Evolutionary conservation across 2,888 invertebrate genomes (phyloP).

Genomic region (Acheta domesticus): DNA sequence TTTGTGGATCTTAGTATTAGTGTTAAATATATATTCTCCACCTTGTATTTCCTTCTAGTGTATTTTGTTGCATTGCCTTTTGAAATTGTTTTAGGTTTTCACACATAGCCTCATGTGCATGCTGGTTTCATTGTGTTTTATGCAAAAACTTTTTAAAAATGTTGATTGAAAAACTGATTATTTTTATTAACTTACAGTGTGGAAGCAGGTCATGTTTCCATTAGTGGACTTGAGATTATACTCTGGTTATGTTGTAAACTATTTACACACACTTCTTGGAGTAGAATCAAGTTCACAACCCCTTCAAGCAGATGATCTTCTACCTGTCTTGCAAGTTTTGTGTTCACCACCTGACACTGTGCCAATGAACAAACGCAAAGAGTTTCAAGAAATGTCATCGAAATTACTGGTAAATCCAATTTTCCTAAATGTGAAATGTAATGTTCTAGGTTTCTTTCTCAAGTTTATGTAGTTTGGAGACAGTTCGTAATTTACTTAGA

Average conservation of each 20-base stretch:
- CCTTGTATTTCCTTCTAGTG: no score
- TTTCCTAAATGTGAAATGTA: no score
- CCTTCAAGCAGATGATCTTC: conserved; percentile 55
- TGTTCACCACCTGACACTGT: conserved; percentile 56
- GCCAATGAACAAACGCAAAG: conserved; percentile 52
- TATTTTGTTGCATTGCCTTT: no score
- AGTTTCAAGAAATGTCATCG: conserved; percentile 46
- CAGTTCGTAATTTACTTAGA: no score
- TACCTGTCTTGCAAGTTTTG: conserved; percentile 60
- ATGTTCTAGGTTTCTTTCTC: no score
- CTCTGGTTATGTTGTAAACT: conserved; percentile 60
- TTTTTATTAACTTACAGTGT: conserved; percentile 52
- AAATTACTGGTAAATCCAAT: not conserved
- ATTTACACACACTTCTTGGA: conserved; percentile 57
- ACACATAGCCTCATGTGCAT: no score
- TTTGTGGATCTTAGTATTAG: no score
- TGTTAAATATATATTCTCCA: no score
- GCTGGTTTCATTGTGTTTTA: not conserved
- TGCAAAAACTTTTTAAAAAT: not conserved
- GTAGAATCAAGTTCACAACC: conserved; percentile 49
- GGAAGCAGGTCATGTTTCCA: conserved; percentile 72
- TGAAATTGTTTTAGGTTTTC: no score
- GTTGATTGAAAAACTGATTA: not conserved
- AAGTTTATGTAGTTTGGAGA: no score
- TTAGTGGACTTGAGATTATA: conserved; percentile 69